These are phyloP conservation scores for Alauda arvensis DNA, from an alignment of 2,797 vertebrate species.

Conservation along the genomic window DNA sequence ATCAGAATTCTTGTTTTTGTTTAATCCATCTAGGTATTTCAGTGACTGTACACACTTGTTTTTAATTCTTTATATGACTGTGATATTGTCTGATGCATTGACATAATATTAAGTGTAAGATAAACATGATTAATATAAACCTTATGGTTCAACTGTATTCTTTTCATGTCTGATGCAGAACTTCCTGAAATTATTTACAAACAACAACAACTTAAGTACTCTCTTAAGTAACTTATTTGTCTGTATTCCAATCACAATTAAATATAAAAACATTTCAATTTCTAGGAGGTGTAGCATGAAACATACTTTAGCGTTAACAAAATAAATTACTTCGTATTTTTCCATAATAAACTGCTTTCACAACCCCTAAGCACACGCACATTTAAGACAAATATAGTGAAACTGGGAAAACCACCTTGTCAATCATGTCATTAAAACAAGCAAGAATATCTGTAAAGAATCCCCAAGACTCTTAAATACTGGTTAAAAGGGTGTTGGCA, in stretches of 20 bases:
- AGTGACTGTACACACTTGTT: neutral
- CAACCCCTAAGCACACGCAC: constrained; percentile 32
- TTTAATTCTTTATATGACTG: neutral
- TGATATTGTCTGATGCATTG: neutral
- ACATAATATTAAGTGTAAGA: neutral
- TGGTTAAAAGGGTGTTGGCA: constrained; percentile 61
- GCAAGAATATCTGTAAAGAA: constrained; percentile 58
- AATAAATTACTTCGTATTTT: neutral
- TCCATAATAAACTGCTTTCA: constrained; percentile 45
- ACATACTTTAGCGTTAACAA: constrained; percentile 43
- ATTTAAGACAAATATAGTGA: constrained; percentile 50
- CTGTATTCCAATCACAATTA: neutral
- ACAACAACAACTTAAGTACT: neutral
- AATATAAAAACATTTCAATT: neutral
- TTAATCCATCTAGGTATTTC: neutral
- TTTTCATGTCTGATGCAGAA: neutral
- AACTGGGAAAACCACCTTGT: constrained; percentile 52
- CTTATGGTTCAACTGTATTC: neutral
- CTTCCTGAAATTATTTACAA: neutral
- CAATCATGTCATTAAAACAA: constrained; percentile 56
- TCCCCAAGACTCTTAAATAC: constrained; percentile 48
- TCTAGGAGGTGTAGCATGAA: constrained; percentile 21
- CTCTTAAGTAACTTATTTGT: constrained; percentile 2
- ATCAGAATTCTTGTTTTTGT: neutral
- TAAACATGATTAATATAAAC: neutral